Evolutionary conservation across 2,113 vertebrate genomes (phyloP).

Genomic region (Megalops atlanticus): DNA sequence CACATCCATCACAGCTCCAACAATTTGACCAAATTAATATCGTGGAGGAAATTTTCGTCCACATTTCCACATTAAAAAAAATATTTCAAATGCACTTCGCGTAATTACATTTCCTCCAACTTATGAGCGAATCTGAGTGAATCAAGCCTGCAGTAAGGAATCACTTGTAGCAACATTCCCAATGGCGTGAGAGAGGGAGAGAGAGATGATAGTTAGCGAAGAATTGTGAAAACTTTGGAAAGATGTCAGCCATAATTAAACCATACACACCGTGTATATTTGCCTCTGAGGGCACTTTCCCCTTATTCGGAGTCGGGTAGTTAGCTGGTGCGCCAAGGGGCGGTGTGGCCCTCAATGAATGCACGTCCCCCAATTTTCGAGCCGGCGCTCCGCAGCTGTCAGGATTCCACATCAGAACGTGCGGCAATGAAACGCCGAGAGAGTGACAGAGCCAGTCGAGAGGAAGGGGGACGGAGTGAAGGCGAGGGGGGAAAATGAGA

Average conservation of each 20-base stretch:
- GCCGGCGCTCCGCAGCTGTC: conserved; percentile 39
- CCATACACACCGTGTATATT: conserved; percentile 24
- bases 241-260: conserved; percentile 29
- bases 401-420: conserved; percentile 47
- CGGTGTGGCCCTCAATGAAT: conserved; percentile 26
- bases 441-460: conserved; percentile 54
- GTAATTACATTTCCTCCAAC: not conserved
- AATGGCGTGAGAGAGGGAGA: no score
- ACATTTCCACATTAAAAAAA: not conserved
- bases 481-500: conserved; percentile 44
- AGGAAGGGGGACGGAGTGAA: conserved; percentile 36
- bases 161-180: not conserved
- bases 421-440: conserved; percentile 47
- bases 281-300: conserved; percentile 18
- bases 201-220: not conserved
- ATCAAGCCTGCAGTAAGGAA: not conserved
- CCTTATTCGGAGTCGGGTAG: conserved; percentile 21
- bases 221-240: not conserved
- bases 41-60: not conserved
- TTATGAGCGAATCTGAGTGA: not conserved
- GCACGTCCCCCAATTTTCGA: conserved; percentile 26
- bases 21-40: not conserved
- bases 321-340: conserved; percentile 17
- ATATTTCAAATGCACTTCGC: not conserved
- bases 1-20: no score